Evolutionary conservation across 2,113 vertebrate species (phyloP), one percentile per base, ranked within the genome.

Genomic region (Spilogale gracilis): DNA sequence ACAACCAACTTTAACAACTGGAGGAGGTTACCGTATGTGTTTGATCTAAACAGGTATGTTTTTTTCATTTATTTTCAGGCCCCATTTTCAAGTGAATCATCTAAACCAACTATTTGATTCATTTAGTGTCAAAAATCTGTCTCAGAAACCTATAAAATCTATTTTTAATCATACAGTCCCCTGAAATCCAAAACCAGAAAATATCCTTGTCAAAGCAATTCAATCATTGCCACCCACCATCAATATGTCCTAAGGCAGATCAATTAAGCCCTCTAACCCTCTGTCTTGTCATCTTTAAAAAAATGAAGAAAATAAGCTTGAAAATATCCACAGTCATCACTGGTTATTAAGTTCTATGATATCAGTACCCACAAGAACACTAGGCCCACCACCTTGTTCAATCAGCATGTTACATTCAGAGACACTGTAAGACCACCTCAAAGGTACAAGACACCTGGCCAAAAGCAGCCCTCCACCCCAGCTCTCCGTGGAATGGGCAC

Each of bases 131-230:
- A 92, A 78, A 0, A 45, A 67, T 67, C 71, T 32, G 73, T 45
- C 12, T 92, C 80, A 54, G 50, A 96, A 80, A 73, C 48, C 38
- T 83, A 60, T 60, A 71, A 97, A 94, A 93, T 74, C 45, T 2
- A 54, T 30, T 54, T 86, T 21, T 89, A 58, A 63, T 50, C 48
- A 14, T 7, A 69, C 6, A 63, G 16, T 30, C n/a, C 11, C 8
- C 71, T 65, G 30, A 96, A 89, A 43, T 6, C 38, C 30, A 1
- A 79, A 97, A 93, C 20, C 8, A 69, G 65, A 92, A 30, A 69
- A 83, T 1, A 89, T 32, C 43, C 17, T 67, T 56, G 73, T 69
- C 27, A 84, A 52, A 89, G 21, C 20, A 52, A 50, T 43, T 54
- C 45, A 52, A 38, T 3, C 61, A 83, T 0, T 82, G 43, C 27